Evolutionary conservation across 2,797 vertebrate genomes (phyloP), one percentile per base, ranked within the genome.

Genomic region (Sebastes taczanowskii): DNA sequence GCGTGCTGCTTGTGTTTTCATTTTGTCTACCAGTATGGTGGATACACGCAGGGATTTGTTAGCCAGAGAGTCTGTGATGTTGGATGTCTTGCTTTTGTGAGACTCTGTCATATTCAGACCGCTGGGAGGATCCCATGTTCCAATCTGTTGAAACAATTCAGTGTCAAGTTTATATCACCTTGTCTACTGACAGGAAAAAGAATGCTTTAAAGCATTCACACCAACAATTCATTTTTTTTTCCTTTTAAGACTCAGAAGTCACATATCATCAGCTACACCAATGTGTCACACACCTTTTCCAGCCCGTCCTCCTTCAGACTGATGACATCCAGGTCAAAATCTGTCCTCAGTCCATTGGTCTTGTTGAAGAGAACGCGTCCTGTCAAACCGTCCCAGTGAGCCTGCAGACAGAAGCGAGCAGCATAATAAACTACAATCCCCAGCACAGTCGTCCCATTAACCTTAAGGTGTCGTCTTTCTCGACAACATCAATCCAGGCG

Each of bases 251-350:
- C 29, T 63, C 38, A 30, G 34, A 80, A 60, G 32, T 61, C 58
- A 38, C 22, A 62, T 11, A 32, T 25, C 52, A 64, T 53, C 63
- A 69, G 22, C n/a, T 11, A 14, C 27, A 66, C 52, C 34, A 22
- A 61, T 5, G 32, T 61, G 9, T 30, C n/a, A 76, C 86, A 11
- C 78, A 99, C 98, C 98, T 99, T 99, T 93, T 99, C 98, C 87
- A 99, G 96, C 62, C 98, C 98, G 77, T 99, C 98, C 92, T 99
- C 98, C 77, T 99, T 99, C 84, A 99, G 96, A 90, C 98, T 99
- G 92, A 99, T 98, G 83, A 99, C 98, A 88, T 99, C 98, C 86
- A 99, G 96, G 95, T 99, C 98, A 83, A 99, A 99, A 94, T 99
- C 98, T 68, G 98, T 99, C 86, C 98, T 96, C 86, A 99, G 96